Percentiles rank a stretch among this genome's conserved stretches.
Evolutionary conservation across 2,888 invertebrate genomes (phyloP).

Genomic region (Protula sp.): DNA sequence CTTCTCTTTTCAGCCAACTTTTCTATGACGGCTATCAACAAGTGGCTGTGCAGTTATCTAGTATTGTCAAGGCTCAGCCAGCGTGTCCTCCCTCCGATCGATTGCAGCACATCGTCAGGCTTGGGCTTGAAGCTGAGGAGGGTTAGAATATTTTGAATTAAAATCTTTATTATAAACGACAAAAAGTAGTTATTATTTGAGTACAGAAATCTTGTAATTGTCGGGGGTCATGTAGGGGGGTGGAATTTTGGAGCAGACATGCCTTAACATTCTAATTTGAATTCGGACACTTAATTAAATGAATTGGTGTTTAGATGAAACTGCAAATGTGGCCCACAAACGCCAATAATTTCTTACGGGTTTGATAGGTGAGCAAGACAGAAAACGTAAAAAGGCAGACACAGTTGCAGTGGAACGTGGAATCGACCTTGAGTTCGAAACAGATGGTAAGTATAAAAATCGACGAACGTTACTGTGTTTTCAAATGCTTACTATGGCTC

Average conservation of each 20-base stretch:
- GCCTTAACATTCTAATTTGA: too few relatives aligned
- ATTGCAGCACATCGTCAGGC: constrained; percentile 75
- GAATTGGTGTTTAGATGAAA: too few relatives aligned
- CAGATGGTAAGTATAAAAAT: constrained; percentile 61
- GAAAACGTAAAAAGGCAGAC: constrained; percentile 19
- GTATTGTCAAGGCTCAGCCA: constrained; percentile 81
- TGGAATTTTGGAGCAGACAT: too few relatives aligned
- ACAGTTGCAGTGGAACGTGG: constrained; percentile 61
- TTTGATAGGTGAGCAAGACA: background rate
- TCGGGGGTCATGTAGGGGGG: too few relatives aligned
- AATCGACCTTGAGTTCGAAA: constrained; percentile 89
- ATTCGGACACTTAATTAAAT: too few relatives aligned
- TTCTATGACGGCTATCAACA: constrained; percentile 95
- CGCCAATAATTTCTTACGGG: too few relatives aligned
- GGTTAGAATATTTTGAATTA: too few relatives aligned
- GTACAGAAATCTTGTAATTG: too few relatives aligned
- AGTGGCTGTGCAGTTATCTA: constrained; percentile 79
- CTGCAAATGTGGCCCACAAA: too few relatives aligned
- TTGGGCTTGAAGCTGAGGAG: constrained; percentile 79
- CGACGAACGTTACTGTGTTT: background rate
- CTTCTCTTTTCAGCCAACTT: constrained; percentile 76
- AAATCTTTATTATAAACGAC: too few relatives aligned
- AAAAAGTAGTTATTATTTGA: too few relatives aligned
- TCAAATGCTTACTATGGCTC: too few relatives aligned
- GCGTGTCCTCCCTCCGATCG: constrained; percentile 94